Percentiles rank a stretch among this genome's conserved stretches.
These are phyloP conservation scores for Paradisaea rubra DNA, from an alignment of 2,113 vertebrate genomes.

Conservation along the genomic window DNA sequence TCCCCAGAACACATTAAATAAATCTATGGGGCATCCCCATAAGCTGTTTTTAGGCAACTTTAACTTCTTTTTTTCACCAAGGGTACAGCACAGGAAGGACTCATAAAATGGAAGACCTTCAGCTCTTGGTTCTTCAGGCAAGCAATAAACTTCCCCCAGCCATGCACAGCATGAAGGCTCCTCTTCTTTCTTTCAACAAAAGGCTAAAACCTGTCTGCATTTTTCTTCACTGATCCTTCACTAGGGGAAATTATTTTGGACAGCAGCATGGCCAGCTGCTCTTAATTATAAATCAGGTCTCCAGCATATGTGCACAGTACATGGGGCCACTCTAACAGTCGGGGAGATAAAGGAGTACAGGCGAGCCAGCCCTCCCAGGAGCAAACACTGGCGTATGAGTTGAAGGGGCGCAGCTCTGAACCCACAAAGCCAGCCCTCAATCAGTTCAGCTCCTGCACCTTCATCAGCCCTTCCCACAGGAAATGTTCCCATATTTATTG, in stretches of 20 bases:
- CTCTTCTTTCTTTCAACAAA: not conserved
- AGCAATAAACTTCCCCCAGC: not conserved
- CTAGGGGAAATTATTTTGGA: slow-evolving; percentile 49
- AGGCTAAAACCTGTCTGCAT: not conserved
- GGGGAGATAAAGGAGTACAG: not conserved
- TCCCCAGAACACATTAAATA: not conserved
- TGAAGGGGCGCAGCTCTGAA: not conserved
- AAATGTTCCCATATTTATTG: not conserved
- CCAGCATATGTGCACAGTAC: slow-evolving; percentile 33
- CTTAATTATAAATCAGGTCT: slow-evolving; percentile 62
- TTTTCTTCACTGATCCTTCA: slow-evolving; percentile 11
- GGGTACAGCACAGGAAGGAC: not conserved
- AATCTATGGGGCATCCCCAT: not conserved
- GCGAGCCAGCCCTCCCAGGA: not conserved
- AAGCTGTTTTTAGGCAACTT: not conserved
- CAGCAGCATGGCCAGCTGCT: slow-evolving; percentile 51
- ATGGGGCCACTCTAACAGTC: not conserved
- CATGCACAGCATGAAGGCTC: not conserved
- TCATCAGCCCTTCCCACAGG: not conserved
- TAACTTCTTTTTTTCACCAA: not conserved
- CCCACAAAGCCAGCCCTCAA: not conserved
- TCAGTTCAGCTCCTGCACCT: not conserved
- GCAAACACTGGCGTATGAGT: fast-evolving
- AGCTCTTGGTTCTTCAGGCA: not conserved
- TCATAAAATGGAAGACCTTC: not conserved